These are phyloP conservation scores for Stichopus chloronotus DNA, from an alignment of 35 echinoderm and acorn worm species.

Conservation along the genomic window DNA sequence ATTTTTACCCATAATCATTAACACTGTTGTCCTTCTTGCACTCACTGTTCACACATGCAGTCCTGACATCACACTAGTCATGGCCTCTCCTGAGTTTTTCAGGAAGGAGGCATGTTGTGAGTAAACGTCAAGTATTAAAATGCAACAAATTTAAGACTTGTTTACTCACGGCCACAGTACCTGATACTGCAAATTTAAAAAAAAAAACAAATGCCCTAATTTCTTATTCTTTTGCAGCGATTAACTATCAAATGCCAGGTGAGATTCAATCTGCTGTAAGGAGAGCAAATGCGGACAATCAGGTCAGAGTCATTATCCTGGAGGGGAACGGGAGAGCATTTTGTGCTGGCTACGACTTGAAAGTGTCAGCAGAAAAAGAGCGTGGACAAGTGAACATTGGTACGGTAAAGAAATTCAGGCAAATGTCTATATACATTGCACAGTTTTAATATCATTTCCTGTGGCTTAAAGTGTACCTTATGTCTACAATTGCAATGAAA, in stretches of 20 bases:
- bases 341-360: slow-evolving; percentile 70
- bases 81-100: no score
- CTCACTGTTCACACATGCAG: no score
- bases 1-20: neutral
- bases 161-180: no score
- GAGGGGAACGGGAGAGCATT: slow-evolving; percentile 56
- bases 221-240: slow-evolving; percentile 20
- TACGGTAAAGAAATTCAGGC: neutral
- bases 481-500: no score
- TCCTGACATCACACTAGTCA: no score
- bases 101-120: no score
- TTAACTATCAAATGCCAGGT: slow-evolving; percentile 45
- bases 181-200: no score
- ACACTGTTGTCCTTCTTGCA: no score
- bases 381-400: slow-evolving; percentile 36
- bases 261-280: slow-evolving; percentile 55
- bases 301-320: slow-evolving; percentile 62
- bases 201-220: no score
- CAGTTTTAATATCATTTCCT: neutral
- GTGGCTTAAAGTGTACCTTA: neutral
- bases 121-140: no score
- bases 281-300: slow-evolving; percentile 63
- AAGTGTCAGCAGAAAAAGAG: slow-evolving; percentile 62
- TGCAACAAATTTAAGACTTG: no score
- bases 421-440: neutral